These are phyloP conservation scores for Strigamia maritima DNA, from an alignment of 2,888 invertebrate genomes.

Conservation along the genomic window DNA sequence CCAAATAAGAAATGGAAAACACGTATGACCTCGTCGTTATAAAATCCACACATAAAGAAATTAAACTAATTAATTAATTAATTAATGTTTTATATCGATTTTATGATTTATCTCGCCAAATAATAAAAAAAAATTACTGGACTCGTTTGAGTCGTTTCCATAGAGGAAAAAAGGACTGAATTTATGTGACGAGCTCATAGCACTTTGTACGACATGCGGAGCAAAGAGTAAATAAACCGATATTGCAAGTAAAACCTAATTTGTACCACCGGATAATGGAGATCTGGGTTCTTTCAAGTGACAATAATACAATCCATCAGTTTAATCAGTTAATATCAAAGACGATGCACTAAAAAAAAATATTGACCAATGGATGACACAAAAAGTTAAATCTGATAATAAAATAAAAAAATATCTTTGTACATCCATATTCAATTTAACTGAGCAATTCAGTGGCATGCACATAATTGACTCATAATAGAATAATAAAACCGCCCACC, in stretches of 20 bases:
- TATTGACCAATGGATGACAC: background rate
- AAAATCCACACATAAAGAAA: background rate
- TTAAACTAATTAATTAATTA: background rate
- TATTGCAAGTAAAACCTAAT: background rate
- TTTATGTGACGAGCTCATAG: background rate
- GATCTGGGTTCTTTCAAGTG: background rate
- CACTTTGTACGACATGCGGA: background rate
- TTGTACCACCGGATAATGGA: slow-evolving; percentile 4
- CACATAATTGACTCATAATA: slow-evolving; percentile 4
- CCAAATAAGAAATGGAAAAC: background rate
- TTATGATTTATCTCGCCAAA: background rate
- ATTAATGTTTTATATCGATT: background rate
- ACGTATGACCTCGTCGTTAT: background rate
- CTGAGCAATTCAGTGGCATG: background rate
- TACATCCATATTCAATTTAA: background rate
- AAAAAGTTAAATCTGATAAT: background rate
- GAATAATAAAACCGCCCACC: background rate
- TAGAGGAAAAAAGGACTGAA: background rate
- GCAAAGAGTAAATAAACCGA: background rate
- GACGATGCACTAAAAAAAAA: background rate
- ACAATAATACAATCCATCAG: slow-evolving; percentile 4
- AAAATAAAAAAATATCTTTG: background rate
- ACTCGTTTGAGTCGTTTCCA: background rate
- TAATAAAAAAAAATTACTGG: background rate
- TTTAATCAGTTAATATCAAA: slow-evolving; percentile 4